A percentile compares a stretch with the other conserved stretches of the same genome.
Evolutionary conservation across 2,888 invertebrate species (phyloP).

Genomic region (Hyles lineata): DNA sequence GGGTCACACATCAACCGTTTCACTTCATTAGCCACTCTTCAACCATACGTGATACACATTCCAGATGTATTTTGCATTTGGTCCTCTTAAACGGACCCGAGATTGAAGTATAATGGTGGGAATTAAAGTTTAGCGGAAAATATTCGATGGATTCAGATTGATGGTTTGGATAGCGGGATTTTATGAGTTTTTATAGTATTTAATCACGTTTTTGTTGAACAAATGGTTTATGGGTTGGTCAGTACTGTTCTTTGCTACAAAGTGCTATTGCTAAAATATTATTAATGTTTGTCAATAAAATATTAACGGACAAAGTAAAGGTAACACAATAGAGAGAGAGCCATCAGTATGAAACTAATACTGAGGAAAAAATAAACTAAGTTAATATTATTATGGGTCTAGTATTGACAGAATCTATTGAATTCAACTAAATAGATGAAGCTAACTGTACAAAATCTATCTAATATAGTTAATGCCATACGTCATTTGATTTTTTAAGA

Average conservation of each 20-base stretch:
- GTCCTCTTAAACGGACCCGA: conserved; percentile 63
- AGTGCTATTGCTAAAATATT: too few species aligned
- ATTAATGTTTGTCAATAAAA: too few species aligned
- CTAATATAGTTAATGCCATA: too few species aligned
- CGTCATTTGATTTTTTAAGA: too few species aligned
- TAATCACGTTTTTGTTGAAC: neutral
- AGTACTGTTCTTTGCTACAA: neutral
- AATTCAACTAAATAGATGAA: too few species aligned
- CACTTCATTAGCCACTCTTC: conserved; percentile 76
- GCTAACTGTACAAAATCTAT: neutral
- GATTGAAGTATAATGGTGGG: conserved; percentile 77
- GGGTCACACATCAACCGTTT: conserved; percentile 77
- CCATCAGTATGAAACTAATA: too few species aligned
- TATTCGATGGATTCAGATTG: conserved; percentile 49
- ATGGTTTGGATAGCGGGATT: conserved; percentile 37
- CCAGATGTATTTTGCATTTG: conserved; percentile 64
- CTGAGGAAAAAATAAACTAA: too few species aligned
- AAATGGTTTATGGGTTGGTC: neutral
- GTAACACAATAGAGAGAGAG: too few species aligned
- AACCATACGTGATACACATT: conserved; percentile 73
- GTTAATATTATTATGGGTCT: too few species aligned
- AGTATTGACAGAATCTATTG: too few species aligned
- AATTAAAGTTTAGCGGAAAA: conserved; percentile 56
- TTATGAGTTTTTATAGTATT: conserved; percentile 23
- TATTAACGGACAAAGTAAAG: too few species aligned